Evolutionary conservation across 1,140 invertebrate species (phyloP).

Genomic region (Psilanteris sp.): DNA sequence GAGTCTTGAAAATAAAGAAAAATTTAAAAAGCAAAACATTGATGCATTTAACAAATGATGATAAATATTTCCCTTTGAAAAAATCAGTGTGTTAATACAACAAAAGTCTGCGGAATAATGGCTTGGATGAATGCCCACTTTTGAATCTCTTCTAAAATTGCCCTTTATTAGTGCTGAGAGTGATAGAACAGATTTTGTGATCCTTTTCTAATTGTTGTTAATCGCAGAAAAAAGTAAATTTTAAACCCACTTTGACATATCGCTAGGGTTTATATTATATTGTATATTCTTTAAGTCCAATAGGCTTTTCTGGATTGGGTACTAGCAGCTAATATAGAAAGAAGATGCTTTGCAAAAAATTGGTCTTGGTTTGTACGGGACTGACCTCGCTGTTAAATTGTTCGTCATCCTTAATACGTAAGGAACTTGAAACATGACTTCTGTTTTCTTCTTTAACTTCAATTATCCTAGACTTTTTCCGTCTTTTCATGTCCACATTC

Average conservation of each 20-base stretch:
- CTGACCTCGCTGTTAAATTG: conserved; percentile 56
- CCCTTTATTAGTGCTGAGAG: conserved; percentile 63
- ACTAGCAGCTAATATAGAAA: conserved; percentile 59
- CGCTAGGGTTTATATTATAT: conserved; percentile 8
- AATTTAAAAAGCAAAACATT: conserved; percentile 58
- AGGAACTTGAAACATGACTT: conserved; percentile 32
- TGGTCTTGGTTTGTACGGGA: conserved; percentile 41
- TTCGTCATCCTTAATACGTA: conserved; percentile 50
- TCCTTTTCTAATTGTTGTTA: conserved; percentile 59
- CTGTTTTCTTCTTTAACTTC: conserved; percentile 25
- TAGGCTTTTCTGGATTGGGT: conserved; percentile 47
- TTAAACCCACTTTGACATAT: conserved; percentile 39
- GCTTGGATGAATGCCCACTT: conserved; percentile 39
- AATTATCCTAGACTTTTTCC: conserved; percentile 17
- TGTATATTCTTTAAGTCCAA: conserved; percentile 43
- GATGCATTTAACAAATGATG: conserved; percentile 54
- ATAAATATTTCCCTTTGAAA: conserved; percentile 39
- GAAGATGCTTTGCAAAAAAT: conserved; percentile 58
- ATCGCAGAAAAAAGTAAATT: conserved; percentile 47
- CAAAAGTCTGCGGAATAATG: conserved; percentile 54
- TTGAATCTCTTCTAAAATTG: conserved; percentile 36
- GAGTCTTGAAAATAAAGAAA: conserved; percentile 52
- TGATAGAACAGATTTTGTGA: conserved; percentile 53
- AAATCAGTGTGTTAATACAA: conserved; percentile 63
- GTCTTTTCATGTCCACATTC: conserved; percentile 39